Evolutionary conservation across 2,797 vertebrate genomes (phyloP).

Genomic region (Rhodeus uyekii): DNA sequence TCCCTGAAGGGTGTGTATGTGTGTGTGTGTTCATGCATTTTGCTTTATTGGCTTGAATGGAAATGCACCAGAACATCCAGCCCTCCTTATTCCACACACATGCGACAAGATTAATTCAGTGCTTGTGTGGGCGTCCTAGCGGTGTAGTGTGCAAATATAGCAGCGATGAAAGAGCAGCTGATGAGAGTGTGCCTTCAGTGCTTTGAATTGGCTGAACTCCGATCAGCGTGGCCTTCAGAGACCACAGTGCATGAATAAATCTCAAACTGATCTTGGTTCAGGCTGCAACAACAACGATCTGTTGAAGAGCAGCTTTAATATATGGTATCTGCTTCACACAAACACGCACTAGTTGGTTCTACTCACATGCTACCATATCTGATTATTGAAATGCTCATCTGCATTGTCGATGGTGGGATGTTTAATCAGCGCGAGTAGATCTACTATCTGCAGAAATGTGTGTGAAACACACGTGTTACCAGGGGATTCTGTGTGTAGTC

Average conservation of each 20-base stretch:
- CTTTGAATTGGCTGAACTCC: slow-evolving; percentile 26
- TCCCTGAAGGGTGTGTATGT: background rate
- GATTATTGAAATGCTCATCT: slow-evolving; percentile 32
- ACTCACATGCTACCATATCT: slow-evolving; percentile 7
- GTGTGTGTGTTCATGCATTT: slow-evolving; percentile 26
- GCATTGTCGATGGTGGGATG: slow-evolving; percentile 9
- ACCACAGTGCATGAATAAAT: background rate
- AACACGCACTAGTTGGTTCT: slow-evolving; percentile 17
- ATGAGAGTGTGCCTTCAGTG: slow-evolving; percentile 28
- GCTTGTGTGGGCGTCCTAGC: slow-evolving; percentile 32
- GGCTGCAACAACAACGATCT: background rate
- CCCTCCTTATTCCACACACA: slow-evolving; percentile 28
- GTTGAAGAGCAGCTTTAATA: slow-evolving; percentile 4
- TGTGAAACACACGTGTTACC: slow-evolving; percentile 16
- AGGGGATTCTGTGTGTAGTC: background rate
- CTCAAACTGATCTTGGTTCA: background rate
- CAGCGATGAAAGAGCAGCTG: slow-evolving; percentile 12
- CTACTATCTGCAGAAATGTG: slow-evolving; percentile 9
- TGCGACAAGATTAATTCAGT: slow-evolving; percentile 31
- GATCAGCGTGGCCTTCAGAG: background rate
- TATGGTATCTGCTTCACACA: slow-evolving; percentile 16
- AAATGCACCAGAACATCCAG: slow-evolving; percentile 29
- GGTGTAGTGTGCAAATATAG: background rate
- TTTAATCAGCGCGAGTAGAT: background rate
- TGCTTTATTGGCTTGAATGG: slow-evolving; percentile 42